Evolutionary conservation across 2,113 vertebrate genomes (phyloP).

Genomic region (Trogon surrucura): DNA sequence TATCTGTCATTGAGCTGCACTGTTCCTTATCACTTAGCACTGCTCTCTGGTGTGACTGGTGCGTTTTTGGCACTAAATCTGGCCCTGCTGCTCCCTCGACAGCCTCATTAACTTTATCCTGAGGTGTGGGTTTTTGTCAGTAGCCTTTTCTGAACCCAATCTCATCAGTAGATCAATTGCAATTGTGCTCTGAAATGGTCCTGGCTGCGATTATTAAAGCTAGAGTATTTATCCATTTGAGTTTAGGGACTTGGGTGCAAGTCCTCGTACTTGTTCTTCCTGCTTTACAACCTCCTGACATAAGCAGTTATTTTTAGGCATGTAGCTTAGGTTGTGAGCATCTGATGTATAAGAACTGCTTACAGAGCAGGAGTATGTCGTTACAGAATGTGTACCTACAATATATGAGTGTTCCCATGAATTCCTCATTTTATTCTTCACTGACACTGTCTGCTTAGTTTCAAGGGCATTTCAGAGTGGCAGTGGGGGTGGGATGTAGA

Average conservation of each 20-base stretch:
- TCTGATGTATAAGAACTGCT: conserved; percentile 46
- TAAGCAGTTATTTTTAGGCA: conserved; percentile 45
- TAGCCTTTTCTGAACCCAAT: conserved; percentile 57
- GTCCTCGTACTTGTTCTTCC: conserved; percentile 10
- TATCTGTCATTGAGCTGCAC: not conserved
- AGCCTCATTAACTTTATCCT: conserved; percentile 68
- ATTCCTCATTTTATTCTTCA: conserved; percentile 56
- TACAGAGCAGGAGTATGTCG: conserved; percentile 30
- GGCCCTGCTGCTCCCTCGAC: conserved; percentile 42
- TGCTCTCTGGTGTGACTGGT: not conserved
- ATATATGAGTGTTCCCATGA: conserved; percentile 17
- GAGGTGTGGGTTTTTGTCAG: conserved; percentile 46
- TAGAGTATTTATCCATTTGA: not conserved
- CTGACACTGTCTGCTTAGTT: conserved; percentile 19
- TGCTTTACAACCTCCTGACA: conserved; percentile 49
- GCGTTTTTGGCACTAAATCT: conserved; percentile 64
- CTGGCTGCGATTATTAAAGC: conserved; percentile 5
- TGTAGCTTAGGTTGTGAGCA: conserved; percentile 4
- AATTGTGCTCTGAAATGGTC: conserved; percentile 1
- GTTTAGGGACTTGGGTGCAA: conserved; percentile 4
- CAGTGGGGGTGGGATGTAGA: not conserved
- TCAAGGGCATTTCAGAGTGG: conserved; percentile 56
- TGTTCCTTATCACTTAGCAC: conserved; percentile 7
- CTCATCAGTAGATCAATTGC: conserved; percentile 44
- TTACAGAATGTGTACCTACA: conserved; percentile 6